Base-by-base conservation (phyloP, 2,888 invertebrate species). In the Ophion obscuratus region DNA sequence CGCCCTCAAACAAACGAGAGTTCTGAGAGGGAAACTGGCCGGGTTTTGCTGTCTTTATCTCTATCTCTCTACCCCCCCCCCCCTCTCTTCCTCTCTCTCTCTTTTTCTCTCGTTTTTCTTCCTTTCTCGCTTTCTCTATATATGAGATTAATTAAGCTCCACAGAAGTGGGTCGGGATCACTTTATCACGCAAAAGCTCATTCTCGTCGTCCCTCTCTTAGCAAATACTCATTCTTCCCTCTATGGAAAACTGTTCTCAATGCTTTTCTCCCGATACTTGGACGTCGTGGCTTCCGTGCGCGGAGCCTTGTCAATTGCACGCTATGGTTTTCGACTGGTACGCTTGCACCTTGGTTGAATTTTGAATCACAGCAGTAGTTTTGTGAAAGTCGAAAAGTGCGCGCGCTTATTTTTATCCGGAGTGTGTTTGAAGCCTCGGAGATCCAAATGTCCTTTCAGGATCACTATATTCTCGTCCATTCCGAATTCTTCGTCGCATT, bases 111-210 rank as follows among this genome's bases (percentile, higher is more conserved):
- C 47, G 11, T 10, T 47, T 10, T 47, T 10, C 10, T 53, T 53
- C 4, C 11, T 2, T 2, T 17, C 11, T 17, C 17, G 17, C 70
- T 27, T 70, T 79, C 64, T 61, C 47, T 75, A 40, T 40, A 20
- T 71, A 10, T 40, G 36, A 57, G 70, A 81, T 62, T 79, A 85
- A 85, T 70, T 81, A 62, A 75, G 57, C 47, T 70, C 62, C 47
- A 66, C 75, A 57, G 73, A 85, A 85, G 59, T 79, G 78, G 85
- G 85, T 78, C 81, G 85, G 64, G n/a, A 68, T 62, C 64, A 14
- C 64, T 73, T 40, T 64, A 68, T 82, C 85, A 82, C 81, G 85
- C 81, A 70, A 82, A 53, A 78, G 70, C 70, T 84, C 75, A 61
- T 61, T 61, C 61, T 61, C 61, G 24, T 61, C 9, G 6, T 20